Evolutionary conservation across 2,888 invertebrate genomes (phyloP).

Genomic region (Drosophila koepferae): DNA sequence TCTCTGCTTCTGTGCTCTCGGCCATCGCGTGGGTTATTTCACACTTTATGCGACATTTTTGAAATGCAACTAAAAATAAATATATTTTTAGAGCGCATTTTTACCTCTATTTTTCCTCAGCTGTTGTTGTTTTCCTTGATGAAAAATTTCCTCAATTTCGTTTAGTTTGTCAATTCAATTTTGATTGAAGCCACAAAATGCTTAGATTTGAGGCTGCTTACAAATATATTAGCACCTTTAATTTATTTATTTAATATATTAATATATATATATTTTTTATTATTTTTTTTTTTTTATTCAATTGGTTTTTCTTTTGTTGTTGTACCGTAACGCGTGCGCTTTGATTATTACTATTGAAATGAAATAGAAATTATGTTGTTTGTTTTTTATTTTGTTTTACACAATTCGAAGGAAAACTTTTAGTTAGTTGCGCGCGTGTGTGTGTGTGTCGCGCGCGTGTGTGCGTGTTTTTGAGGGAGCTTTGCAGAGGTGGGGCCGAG

Average conservation of each 20-base stretch:
- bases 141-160: constrained; percentile 49
- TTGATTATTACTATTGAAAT: constrained; percentile 47
- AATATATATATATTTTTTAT: constrained; percentile 2
- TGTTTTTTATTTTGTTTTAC: constrained; percentile 15
- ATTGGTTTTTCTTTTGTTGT: constrained; percentile 9
- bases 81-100: constrained; percentile 39
- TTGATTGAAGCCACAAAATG: constrained; percentile 48
- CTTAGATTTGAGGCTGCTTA: constrained; percentile 25
- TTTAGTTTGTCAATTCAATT: constrained; percentile 7
- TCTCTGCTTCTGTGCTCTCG: neutral
- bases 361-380: constrained; percentile 19
- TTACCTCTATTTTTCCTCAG: constrained; percentile 41
- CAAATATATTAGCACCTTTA: constrained; percentile 69
- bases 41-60: constrained; percentile 68
- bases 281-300: constrained; percentile 6
- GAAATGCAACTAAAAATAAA: constrained; percentile 70
- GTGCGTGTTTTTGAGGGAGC: neutral
- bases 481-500: constrained; percentile 6
- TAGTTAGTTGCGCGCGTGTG: constrained; percentile 8
- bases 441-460: neutral
- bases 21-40: constrained; percentile 47
- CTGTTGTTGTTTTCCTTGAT: constrained; percentile 20
- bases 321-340: constrained; percentile 53
- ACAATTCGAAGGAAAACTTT: constrained; percentile 29
- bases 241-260: neutral